Percentiles rank a stretch among this genome's conserved stretches.
Conservation (phyloP, 1,140 invertebrate species). For the Achatina immaculata region DNA sequence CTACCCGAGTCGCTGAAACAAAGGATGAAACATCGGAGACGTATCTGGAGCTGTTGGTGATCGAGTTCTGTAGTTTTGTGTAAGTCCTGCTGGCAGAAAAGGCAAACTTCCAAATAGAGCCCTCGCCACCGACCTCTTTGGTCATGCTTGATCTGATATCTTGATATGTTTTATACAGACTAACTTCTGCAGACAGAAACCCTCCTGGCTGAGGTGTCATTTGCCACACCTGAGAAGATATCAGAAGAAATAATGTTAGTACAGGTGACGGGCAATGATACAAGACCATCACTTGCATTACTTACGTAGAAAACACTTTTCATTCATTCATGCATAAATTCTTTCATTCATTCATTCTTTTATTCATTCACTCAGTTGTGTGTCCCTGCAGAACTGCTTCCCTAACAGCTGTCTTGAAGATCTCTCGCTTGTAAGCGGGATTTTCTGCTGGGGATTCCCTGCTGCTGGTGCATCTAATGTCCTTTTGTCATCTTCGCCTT, state of each 20-base stretch:
- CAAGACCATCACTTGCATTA: too few species aligned
- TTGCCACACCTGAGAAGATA: background rate
- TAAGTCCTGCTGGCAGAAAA: conserved; percentile 44
- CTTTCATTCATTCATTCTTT: too few species aligned
- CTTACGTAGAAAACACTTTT: too few species aligned
- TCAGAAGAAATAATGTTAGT: too few species aligned
- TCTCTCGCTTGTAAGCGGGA: too few species aligned
- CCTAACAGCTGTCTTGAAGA: too few species aligned
- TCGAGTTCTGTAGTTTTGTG: conserved; percentile 33
- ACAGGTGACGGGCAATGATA: too few species aligned
- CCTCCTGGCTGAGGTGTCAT: background rate
- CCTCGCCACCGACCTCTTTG: background rate
- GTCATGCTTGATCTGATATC: conserved; percentile 32
- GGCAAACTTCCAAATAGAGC: conserved; percentile 30
- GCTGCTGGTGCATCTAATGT: too few species aligned
- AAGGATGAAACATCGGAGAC: conserved; percentile 4
- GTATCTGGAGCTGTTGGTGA: conserved; percentile 30
- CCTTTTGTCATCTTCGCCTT: too few species aligned
- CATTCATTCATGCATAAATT: too few species aligned
- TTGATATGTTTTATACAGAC: conserved; percentile 22
- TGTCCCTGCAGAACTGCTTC: background rate
- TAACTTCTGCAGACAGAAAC: background rate
- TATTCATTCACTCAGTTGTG: too few species aligned
- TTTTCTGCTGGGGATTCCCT: too few species aligned
- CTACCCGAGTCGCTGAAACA: conserved; percentile 14